Evolutionary conservation across 2,113 vertebrate species (phyloP), one percentile per base, ranked within the genome.

Genomic region (Camelus dromedarius): DNA sequence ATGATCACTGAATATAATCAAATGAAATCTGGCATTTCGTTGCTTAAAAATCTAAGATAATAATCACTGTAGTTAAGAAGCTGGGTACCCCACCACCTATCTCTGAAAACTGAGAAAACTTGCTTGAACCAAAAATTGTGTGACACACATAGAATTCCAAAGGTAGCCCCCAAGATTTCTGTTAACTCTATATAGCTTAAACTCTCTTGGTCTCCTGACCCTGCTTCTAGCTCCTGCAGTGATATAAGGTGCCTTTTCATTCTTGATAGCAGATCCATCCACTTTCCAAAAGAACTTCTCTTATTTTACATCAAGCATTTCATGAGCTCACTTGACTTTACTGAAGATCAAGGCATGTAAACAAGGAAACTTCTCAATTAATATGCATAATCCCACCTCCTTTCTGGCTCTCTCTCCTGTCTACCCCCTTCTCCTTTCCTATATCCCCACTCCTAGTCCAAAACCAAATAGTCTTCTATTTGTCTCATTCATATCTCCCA

Each of bases 251-350:
- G 66, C 50, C 35, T 56, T 85, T 62, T 66, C 35, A 66, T 66
- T 66, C 13, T 58, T 85, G n/a, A 85, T 66, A 46, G 15, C 58
- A 92, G 85, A 66, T 66, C 54, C 48, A 42, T 75, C 19, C 52
- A n/a, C n/a, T 56, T 85, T 76, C 58, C 19, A 85, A 84, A 93
- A 85, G n/a, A 76, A 83, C 12, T n/a, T 14, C n/a, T 85, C 58
- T 54, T 85, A 64, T 85, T 48, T 54, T 85, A 64, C 24, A 73
- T 8, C 32, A 64, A 84, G 14, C 48, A 85, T 76, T 84, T 76
- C 48, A 35, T 67, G 19, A 66, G 22, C 76, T 72, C 16, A 50
- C 50, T 20, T 66, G 32, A 73, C 54, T 85, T 67, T 20, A 56
- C 28, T 76, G 60, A 85, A 76, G 58, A 56, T n/a, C 48, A 77